Base-by-base conservation (phyloP, 1,140 invertebrate species). In the Anastrepha ludens region DNA sequence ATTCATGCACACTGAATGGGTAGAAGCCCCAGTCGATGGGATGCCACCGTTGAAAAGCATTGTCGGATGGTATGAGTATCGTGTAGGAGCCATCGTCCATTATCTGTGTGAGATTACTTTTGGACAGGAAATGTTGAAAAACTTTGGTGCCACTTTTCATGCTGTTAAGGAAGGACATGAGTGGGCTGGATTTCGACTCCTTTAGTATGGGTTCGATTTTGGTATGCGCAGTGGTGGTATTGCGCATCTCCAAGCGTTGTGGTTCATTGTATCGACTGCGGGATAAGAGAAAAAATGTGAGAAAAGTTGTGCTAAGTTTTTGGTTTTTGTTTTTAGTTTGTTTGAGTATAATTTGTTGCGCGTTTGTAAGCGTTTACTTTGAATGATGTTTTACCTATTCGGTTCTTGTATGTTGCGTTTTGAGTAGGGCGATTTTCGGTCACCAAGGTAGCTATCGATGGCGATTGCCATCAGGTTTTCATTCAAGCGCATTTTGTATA, bases 21-120 rank as follows among this genome's bases (percentile, higher is more conserved):
- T 96, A 96, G 92, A 96, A 96, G 59, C 95, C 95, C 95, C 95
- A 96, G 91, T 96, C 95, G 88, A 96, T 96, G 62, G 95, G 95
- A 92, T 95, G 95, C 95, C 95, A 96, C 87, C 95, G 91, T 90
- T 95, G 95, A 90, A 96, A 96, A 85, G 95, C 95, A 89, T 94
- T 94, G 91, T 96, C 95, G 17, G 94, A 94, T 7, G 95, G 95
- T 88, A 96, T 94, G 87, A 96, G 94, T 9, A 95, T 94, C 9
- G 95, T 96, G 89, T 95, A 96, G 85, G 95, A 93, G 88, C 94
- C 94, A 89, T 94, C 95, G 90, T 95, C 94, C 88, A 95, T 93
- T 86, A 94, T 92, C 88, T 94, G 93, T 60, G 95, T 95, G 13
- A 96, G 94, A 91, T 95, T 95, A 59, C 95, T 95, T 89, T 94